Conservation (phyloP, 2,113 vertebrate genomes). For the Lasiurus borealis region DNA sequence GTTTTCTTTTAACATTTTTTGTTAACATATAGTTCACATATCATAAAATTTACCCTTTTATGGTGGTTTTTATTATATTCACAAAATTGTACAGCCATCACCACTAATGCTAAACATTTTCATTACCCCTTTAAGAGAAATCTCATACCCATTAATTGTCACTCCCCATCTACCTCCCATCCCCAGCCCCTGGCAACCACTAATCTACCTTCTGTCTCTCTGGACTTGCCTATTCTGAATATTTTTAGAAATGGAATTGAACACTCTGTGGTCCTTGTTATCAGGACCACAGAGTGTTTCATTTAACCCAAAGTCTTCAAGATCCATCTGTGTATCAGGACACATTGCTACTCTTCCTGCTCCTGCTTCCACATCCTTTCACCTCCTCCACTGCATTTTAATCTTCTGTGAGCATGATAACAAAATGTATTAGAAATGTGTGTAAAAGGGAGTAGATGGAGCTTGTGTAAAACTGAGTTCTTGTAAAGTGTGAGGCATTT, state of each 20-base stretch:
- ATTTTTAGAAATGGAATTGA: background rate
- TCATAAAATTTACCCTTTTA: background rate
- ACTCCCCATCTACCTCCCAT: background rate
- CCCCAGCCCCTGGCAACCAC: background rate
- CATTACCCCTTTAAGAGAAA: background rate
- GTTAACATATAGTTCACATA: background rate
- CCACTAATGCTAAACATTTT: constrained; percentile 5
- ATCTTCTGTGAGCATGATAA: background rate
- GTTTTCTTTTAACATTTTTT: background rate
- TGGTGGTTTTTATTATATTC: background rate
- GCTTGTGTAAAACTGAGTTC: background rate
- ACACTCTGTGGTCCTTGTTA: too few relatives aligned
- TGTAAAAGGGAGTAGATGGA: background rate
- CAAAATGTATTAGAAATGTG: background rate
- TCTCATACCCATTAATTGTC: background rate
- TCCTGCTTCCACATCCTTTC: background rate
- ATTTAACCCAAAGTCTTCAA: background rate
- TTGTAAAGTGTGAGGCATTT: background rate
- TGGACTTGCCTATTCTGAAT: background rate
- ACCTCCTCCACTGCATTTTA: background rate
- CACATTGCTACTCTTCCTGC: too few relatives aligned
- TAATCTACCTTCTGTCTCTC: background rate
- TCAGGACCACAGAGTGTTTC: background rate
- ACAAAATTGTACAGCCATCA: background rate
- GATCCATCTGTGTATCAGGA: fast-evolving